Conservation (phyloP, 2,888 invertebrate species). For the Ectemnius lituratus region DNA sequence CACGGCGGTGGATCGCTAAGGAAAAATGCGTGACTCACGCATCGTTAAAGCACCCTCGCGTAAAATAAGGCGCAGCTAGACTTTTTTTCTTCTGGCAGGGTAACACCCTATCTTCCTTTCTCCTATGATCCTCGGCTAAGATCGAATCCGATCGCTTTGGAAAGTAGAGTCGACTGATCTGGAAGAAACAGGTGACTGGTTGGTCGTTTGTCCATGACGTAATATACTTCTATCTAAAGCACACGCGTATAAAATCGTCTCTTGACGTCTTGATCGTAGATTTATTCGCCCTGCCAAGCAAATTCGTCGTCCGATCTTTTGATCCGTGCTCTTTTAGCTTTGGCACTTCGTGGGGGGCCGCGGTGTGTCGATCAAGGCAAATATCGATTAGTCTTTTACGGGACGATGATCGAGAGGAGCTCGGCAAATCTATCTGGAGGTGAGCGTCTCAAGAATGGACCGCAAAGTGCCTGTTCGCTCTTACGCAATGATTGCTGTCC, state of each 20-base stretch:
- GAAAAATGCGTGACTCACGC: background rate
- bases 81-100: too few species aligned
- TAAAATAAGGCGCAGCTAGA: too few species aligned
- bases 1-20: background rate
- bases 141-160: background rate
- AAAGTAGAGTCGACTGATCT: background rate
- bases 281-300: background rate
- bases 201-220: background rate
- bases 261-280: background rate
- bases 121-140: too few species aligned
- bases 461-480: constrained; percentile 29
- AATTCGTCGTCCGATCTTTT: background rate
- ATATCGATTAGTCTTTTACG: constrained; percentile 40
- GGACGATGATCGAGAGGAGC: constrained; percentile 38
- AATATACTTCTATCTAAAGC: background rate
- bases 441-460: constrained; percentile 47
- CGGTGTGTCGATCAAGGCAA: background rate
- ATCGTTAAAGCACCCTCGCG: background rate
- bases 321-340: background rate
- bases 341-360: background rate
- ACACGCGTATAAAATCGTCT: background rate
- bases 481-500: constrained; percentile 53
- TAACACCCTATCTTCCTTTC: too few species aligned
- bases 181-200: constrained; percentile 2
- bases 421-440: constrained; percentile 38